Percentiles rank a stretch among this genome's conserved stretches.
These are phyloP conservation scores for Erynnis tages DNA, from an alignment of 2,888 invertebrate genomes.

Conservation along the genomic window DNA sequence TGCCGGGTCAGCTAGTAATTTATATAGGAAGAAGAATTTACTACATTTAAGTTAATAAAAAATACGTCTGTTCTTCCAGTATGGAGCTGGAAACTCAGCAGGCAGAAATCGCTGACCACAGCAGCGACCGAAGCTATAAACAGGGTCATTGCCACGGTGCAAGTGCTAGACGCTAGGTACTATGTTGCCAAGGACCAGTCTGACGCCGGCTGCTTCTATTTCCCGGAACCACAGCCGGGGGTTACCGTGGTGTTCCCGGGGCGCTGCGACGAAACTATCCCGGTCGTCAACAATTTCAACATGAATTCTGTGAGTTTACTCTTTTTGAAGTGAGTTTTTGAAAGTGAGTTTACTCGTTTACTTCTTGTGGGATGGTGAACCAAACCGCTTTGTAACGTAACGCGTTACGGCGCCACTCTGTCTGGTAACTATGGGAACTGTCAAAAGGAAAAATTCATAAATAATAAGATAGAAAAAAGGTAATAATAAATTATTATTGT, in stretches of 20 bases:
- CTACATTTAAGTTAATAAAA: neutral
- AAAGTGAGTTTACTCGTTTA: too few relatives aligned
- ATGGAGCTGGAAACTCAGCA: conserved; percentile 63
- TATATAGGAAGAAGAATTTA: too few relatives aligned
- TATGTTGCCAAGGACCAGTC: conserved; percentile 47
- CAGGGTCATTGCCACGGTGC: conserved; percentile 38
- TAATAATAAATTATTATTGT: too few relatives aligned
- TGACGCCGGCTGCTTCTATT: conserved; percentile 55
- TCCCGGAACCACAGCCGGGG: conserved; percentile 50
- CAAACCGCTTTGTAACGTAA: too few relatives aligned
- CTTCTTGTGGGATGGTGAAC: too few relatives aligned
- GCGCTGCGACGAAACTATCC: conserved; percentile 46
- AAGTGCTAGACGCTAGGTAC: conserved; percentile 47
- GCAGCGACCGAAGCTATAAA: conserved; percentile 43
- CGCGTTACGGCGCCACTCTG: too few relatives aligned
- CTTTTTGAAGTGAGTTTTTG: too few relatives aligned
- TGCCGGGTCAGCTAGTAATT: too few relatives aligned
- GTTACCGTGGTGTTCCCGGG: conserved; percentile 58
- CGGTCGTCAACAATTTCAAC: conserved; percentile 46
- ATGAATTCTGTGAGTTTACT: conserved; percentile 39
- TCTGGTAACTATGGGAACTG: too few relatives aligned
- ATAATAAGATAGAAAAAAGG: too few relatives aligned
- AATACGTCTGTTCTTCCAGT: conserved; percentile 43
- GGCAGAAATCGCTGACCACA: conserved; percentile 42
- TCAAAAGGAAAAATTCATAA: too few relatives aligned